Evolutionary conservation across 2,113 vertebrate species (phyloP).

Genomic region (Prionailurus bengalensis): DNA sequence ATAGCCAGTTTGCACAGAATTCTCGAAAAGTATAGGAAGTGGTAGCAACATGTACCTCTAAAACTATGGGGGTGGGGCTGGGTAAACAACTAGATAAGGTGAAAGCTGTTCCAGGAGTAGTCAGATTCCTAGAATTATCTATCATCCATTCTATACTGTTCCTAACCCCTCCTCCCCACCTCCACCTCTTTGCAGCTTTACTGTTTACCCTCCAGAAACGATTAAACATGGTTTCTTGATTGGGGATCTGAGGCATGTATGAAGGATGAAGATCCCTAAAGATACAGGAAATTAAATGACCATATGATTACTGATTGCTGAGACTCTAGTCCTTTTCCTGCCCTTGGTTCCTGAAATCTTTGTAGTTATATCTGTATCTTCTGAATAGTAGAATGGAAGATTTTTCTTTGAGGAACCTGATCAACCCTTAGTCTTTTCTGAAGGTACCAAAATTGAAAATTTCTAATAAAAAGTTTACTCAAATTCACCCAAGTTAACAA

Average conservation of each 20-base stretch:
- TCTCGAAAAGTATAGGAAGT: not conserved
- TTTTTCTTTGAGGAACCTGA: not conserved
- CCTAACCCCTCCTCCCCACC: no score
- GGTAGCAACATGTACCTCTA: not conserved
- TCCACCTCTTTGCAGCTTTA: no score
- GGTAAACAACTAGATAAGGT: not conserved
- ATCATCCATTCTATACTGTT: not conserved
- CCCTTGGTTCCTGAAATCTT: not conserved
- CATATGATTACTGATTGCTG: not conserved
- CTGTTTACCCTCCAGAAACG: not conserved
- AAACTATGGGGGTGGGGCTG: not conserved
- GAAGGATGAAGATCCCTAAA: not conserved
- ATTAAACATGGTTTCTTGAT: not conserved
- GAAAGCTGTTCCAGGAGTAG: not conserved
- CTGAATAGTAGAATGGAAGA: not conserved
- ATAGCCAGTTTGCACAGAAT: not conserved
- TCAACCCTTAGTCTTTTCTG: not conserved
- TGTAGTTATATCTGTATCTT: not conserved
- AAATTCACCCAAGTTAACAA: not conserved
- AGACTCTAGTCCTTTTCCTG: not conserved
- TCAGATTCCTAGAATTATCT: not conserved
- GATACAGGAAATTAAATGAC: not conserved
- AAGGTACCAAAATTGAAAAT: not conserved
- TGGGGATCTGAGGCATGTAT: not conserved
- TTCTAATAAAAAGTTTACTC: not conserved